Conservation (phyloP, 92 coral and sea anemone species). For the Anthopleura xanthogrammica region DNA sequence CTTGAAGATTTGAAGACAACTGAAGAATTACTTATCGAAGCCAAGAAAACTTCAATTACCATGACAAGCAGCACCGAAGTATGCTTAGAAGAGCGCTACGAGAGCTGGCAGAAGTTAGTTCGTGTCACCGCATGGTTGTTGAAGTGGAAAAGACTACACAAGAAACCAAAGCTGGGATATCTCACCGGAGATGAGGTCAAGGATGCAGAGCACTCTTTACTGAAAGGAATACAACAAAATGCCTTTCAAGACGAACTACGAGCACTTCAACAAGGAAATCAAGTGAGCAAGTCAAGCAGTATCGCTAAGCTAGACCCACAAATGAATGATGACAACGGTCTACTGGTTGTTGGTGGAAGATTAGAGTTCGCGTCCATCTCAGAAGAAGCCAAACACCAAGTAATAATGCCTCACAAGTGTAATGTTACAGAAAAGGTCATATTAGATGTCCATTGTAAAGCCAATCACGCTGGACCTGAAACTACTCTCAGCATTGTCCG, state of each 20-base stretch:
- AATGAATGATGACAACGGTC: constrained; percentile 11
- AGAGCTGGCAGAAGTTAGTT: too few species aligned
- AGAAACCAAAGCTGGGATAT: too few species aligned
- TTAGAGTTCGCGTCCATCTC: constrained; percentile 22
- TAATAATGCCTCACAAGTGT: constrained; percentile 29
- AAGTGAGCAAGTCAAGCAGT: neutral
- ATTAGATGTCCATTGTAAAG: constrained; percentile 13
- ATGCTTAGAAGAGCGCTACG: too few species aligned
- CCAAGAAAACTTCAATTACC: too few species aligned
- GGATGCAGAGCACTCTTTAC: too few species aligned
- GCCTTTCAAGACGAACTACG: neutral
- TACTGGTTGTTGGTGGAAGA: constrained; percentile 41
- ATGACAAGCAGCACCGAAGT: too few species aligned
- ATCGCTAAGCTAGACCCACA: constrained; percentile 28
- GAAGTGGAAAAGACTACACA: too few species aligned
- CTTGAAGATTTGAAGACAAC: too few species aligned
- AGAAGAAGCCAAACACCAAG: constrained; percentile 22
- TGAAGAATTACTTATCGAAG: too few species aligned
- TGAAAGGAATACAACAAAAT: too few species aligned
- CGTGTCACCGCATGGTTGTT: too few species aligned
- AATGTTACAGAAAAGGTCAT: constrained; percentile 10
- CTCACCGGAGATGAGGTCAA: too few species aligned
- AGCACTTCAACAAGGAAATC: neutral
- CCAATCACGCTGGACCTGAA: constrained; percentile 38
- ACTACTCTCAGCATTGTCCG: constrained; percentile 30